Conservation (phyloP, 53 echinoderm and acorn worm species). For the Holothuria leucospilota region DNA sequence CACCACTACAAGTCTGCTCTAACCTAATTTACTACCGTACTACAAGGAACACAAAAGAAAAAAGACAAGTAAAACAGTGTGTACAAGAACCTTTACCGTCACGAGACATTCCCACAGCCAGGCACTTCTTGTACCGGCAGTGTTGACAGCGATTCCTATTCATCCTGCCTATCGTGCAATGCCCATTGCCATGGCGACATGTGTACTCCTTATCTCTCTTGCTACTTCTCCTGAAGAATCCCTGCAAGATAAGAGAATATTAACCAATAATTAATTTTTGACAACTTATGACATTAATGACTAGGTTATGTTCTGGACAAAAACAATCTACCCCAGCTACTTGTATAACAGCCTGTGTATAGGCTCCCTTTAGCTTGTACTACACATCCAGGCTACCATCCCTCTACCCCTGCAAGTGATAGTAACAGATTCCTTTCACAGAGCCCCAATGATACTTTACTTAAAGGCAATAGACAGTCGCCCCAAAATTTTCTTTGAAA, state of each 20-base stretch:
- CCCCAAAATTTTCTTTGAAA: too few relatives aligned
- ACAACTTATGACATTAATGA: background rate
- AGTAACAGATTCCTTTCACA: too few relatives aligned
- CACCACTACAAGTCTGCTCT: too few relatives aligned
- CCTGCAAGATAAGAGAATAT: slow-evolving; percentile 57
- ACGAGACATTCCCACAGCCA: slow-evolving; percentile 98
- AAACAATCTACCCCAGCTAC: too few relatives aligned
- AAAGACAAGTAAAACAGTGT: slow-evolving; percentile 37
- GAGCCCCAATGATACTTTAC: too few relatives aligned
- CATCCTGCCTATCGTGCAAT: slow-evolving; percentile 98
- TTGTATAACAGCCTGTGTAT: too few relatives aligned
- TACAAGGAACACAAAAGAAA: slow-evolving; percentile 5
- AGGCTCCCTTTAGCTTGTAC: too few relatives aligned
- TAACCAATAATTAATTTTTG: background rate
- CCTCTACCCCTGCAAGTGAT: too few relatives aligned
- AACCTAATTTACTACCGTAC: background rate
- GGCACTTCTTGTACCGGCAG: slow-evolving; percentile 98
- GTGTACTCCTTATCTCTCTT: slow-evolving; percentile 99
- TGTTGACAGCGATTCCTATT: slow-evolving; percentile 97
- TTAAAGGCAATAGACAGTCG: too few relatives aligned
- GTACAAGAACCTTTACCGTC: slow-evolving; percentile 88
- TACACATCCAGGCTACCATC: too few relatives aligned
- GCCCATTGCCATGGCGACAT: slow-evolving; percentile 99
- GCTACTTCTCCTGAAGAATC: slow-evolving; percentile 99
- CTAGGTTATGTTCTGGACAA: background rate